Evolutionary conservation across 1,140 invertebrate species (phyloP), one percentile per base, ranked within the genome.

Genomic region (Trichonephila inaurata): DNA sequence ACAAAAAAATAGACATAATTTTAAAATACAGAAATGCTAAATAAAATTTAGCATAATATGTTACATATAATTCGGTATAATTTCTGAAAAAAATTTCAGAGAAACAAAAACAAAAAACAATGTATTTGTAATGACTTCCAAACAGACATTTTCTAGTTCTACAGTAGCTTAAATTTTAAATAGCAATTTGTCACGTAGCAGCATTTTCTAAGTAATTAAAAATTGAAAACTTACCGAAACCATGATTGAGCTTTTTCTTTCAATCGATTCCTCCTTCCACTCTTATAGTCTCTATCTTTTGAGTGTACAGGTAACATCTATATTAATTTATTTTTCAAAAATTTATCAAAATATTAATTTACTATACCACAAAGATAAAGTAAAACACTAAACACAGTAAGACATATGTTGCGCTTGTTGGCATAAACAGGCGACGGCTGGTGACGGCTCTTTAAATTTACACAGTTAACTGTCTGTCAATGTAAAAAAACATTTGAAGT

Each of bases 261-360:
- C 58, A 96, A 69, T 51, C 95, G 95, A 94, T 94, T 94, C 91
- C 95, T 95, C 87, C 95, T 95, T 28, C 95, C 85, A 64, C 60
- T 95, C 86, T 95, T 95, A 91, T 96, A 96, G 83, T 95, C 95
- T 72, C 95, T 95, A 87, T 96, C 96, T 91, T 95, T 95, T 72
- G 95, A 95, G 93, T 96, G 96, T 92, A 96, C 91, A 21, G 96
- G 96, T 89, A 96, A 95, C 96, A 96, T 96, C 91, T 90, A 89
- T 94, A 89, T 7, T 44, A 24, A 88, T 5, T 44, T 44, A 88
- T 5, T 81, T 62, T 88, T n/a, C 33, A 91, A 81, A 77, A 28
- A 24, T 12, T 51, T 81, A 40, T 60, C 44, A 86, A 89, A 64
- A 19, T 86, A 60, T 82, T 85, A 60, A 12, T 89, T 94, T 72